Evolutionary conservation across 2,888 invertebrate species (phyloP), one percentile per base, ranked within the genome.

Genomic region (Xylocampa areola): DNA sequence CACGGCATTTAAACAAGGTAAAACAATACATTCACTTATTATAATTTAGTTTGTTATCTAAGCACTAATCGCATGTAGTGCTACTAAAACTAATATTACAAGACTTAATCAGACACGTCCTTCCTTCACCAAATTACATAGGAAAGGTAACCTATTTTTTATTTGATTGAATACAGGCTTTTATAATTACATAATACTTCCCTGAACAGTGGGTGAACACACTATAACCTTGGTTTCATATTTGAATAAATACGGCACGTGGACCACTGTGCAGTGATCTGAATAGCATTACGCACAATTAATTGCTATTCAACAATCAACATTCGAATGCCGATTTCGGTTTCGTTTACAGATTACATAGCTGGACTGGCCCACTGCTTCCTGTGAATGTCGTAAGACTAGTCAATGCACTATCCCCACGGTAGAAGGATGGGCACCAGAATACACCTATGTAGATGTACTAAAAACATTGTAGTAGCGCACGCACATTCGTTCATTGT

Each of bases 201-300:
- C 72, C 63, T 58, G 58, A 50, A 61, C 36, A 53, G 57, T 30
- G 36, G 57, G 77, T 77, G 77, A 81, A 77, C 66, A 79, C 76
- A 62, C 65, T 63, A 10, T 52, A 68, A 62, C 82, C 81, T 81
- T 80, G 78, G 30, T 67, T 44, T 29, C 27, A 52, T 58, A 75
- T 71, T 64, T 39, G 52, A 66, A 68, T 52, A 59, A 53, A 60
- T 59, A 59, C 59, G 50, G 63, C 59, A 55, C 37, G 23, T 50
- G 10, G 36, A 17, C 13, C 29, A 17, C 11, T 35, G 33, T 32
- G 51, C 50, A 32, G 49, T 21, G 50, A 35, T 51, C 30, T 49
- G 27, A 33, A 54, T 69, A 17, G 47, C 55, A 69, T 27, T 50
- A 54, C 23, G 36, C 23, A 69, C 32, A 37, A 45, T 67, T 44